Evolutionary conservation across 64 coral and sea anemone species (phyloP).

Genomic region (Montipora capricornis): DNA sequence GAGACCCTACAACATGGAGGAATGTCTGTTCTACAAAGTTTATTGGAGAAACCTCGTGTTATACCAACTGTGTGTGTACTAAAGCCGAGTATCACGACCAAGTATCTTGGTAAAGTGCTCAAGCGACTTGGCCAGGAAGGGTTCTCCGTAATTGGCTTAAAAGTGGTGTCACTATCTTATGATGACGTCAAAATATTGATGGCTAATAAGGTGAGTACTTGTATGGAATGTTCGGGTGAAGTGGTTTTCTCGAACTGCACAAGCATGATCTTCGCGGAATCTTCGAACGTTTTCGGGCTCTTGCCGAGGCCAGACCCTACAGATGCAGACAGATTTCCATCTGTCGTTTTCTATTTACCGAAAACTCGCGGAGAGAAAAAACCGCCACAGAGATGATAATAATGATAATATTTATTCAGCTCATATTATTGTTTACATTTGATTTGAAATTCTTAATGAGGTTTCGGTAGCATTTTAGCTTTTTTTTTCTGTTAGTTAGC

Average conservation of each 20-base stretch:
- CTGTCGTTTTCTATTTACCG: no score
- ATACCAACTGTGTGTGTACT: slow-evolving; percentile 82
- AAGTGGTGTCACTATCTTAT: slow-evolving; percentile 55
- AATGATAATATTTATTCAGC: no score
- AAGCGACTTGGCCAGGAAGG: slow-evolving; percentile 82
- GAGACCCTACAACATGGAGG: slow-evolving; percentile 55
- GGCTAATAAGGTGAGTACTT: background rate
- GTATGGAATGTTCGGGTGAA: background rate
- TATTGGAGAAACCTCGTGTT: slow-evolving; percentile 76
- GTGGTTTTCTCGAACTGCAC: background rate
- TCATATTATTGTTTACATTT: no score
- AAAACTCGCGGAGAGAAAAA: no score
- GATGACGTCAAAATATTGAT: background rate
- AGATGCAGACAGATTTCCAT: no score
- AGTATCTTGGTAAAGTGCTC: slow-evolving; percentile 84
- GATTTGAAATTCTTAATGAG: no score
- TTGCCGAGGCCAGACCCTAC: no score
- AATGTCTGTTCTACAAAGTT: slow-evolving; percentile 62
- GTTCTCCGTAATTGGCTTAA: slow-evolving; percentile 75
- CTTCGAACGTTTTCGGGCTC: no score
- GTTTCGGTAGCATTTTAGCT: no score
- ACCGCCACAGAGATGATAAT: no score
- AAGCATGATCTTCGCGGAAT: no score
- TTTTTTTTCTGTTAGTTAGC: no score
- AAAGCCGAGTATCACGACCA: slow-evolving; percentile 80